Conservation (phyloP, 2,113 vertebrate species). For the Microcebus jonahi region DNA sequence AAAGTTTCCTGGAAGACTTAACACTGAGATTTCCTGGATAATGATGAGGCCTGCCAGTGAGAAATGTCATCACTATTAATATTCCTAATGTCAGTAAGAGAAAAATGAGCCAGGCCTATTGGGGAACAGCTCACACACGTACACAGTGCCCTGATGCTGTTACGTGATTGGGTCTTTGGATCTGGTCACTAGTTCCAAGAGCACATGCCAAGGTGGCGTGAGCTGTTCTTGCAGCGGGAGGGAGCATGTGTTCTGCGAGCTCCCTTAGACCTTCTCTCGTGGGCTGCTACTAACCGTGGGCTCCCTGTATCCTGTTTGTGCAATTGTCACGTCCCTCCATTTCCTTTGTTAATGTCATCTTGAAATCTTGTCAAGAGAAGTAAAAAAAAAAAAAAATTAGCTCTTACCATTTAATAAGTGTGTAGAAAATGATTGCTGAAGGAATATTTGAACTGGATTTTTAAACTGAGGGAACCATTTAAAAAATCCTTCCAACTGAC, state of each 20-base stretch:
- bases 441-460: not conserved
- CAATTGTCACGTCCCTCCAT: not conserved
- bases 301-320: not conserved
- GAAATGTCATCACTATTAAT: not conserved
- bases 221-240: not conserved
- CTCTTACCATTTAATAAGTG: not conserved
- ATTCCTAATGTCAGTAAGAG: not conserved
- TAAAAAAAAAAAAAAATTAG: not conserved
- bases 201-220: fast-evolving
- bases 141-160: too few species aligned
- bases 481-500: not conserved
- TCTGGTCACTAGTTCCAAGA: not conserved
- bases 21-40: not conserved
- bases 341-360: not conserved
- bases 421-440: not conserved
- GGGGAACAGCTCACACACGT: not conserved
- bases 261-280: not conserved
- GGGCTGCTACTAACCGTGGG: not conserved
- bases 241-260: not conserved
- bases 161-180: not conserved
- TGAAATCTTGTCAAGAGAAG: not conserved
- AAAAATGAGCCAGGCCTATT: not conserved
- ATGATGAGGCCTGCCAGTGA: not conserved
- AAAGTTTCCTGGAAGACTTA: not conserved
- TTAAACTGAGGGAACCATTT: not conserved